Evolutionary conservation across 2,888 invertebrate species (phyloP).

Genomic region (Thymelicus lineola): DNA sequence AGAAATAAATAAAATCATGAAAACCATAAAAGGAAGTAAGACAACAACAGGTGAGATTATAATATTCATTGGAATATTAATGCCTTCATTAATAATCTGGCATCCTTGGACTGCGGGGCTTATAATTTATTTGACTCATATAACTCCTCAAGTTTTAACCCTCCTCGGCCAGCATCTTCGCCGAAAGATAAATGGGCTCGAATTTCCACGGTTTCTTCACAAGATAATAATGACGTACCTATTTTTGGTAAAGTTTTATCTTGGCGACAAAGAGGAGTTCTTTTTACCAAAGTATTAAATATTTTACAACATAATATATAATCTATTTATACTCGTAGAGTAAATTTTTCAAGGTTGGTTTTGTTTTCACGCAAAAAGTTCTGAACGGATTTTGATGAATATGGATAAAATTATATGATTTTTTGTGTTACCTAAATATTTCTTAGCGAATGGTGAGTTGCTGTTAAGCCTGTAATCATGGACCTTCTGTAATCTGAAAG

Average conservation of each 20-base stretch:
- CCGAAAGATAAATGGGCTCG: conserved; percentile 41
- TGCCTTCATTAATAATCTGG: conserved; percentile 3
- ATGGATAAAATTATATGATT: too few relatives aligned
- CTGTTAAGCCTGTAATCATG: too few relatives aligned
- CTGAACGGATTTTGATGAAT: too few relatives aligned
- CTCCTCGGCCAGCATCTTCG: conserved; percentile 42
- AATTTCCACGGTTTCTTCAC: conserved; percentile 24
- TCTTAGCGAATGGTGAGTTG: too few relatives aligned
- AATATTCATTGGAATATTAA: background rate
- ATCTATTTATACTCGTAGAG: too few relatives aligned
- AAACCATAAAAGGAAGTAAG: background rate
- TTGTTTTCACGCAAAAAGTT: too few relatives aligned
- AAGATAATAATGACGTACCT: background rate
- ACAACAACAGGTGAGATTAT: background rate
- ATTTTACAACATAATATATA: background rate
- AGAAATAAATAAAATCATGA: background rate
- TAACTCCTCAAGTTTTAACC: conserved; percentile 44
- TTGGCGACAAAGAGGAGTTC: background rate
- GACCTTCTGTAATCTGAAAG: too few relatives aligned
- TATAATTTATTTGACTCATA: conserved; percentile 45
- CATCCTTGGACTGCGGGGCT: conserved; percentile 22
- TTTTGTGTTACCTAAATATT: too few relatives aligned
- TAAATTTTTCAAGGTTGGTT: too few relatives aligned
- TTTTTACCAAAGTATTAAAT: background rate
- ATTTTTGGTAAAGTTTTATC: background rate